A percentile compares a stretch with the other conserved stretches of the same genome.
phyloP scores from a whole-genome alignment of 2,797 vertebrate genomes.

The Glossophaga mutica region DNA sequence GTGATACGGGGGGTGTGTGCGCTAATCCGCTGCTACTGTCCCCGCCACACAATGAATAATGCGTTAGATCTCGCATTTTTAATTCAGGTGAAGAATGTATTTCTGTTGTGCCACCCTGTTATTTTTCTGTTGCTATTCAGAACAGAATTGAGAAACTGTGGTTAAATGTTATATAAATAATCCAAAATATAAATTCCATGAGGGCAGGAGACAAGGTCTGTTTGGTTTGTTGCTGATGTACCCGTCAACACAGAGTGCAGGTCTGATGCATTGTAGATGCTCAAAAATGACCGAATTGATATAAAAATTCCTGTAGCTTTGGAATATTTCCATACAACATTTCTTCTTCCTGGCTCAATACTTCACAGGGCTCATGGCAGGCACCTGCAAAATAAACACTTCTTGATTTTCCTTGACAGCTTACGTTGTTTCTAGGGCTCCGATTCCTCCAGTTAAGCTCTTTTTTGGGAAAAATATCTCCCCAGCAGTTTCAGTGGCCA shows the following conservation, averaged over 20 bases:
- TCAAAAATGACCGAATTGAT: background rate
- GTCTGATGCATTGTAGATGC: background rate
- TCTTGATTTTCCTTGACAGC: background rate
- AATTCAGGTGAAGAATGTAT: background rate
- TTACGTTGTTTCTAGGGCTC: background rate
- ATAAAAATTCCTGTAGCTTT: background rate
- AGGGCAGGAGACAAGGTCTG: background rate
- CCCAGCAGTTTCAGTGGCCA: background rate
- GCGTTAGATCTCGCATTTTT: background rate
- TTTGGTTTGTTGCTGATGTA: background rate
- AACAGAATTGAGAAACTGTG: background rate
- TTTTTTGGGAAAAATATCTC: background rate
- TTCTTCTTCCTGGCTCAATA: background rate
- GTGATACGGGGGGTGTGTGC: background rate
- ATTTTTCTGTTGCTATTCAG: constrained; percentile 14
- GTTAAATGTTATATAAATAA: background rate
- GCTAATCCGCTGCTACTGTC: background rate
- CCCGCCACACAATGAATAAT: background rate
- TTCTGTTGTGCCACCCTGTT: background rate
- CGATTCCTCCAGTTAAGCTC: background rate
- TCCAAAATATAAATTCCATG: background rate
- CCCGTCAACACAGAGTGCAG: background rate
- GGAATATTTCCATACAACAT: background rate
- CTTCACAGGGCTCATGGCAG: background rate
- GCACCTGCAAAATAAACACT: background rate